Evolutionary conservation across 2,113 vertebrate genomes (phyloP).

Genomic region (Thalassarche chlororhynchos): DNA sequence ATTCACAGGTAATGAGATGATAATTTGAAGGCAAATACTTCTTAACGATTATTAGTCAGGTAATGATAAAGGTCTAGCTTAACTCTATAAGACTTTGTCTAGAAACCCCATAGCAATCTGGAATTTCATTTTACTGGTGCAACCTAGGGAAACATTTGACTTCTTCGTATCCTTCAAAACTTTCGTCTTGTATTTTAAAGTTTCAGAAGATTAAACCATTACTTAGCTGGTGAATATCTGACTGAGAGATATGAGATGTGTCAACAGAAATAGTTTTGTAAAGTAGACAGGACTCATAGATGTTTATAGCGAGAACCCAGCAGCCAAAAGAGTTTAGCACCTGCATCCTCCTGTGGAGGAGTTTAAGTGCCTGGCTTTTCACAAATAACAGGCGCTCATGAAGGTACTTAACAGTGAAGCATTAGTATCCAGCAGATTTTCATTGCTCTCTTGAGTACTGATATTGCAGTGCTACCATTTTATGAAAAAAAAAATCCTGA

Average conservation of each 20-base stretch:
- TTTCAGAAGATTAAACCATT: not conserved
- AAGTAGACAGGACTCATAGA: not conserved
- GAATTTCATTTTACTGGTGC: not conserved
- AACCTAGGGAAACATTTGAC: not conserved
- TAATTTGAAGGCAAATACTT: not conserved
- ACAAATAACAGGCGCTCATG: not conserved
- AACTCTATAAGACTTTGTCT: not conserved
- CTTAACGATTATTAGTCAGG: not conserved
- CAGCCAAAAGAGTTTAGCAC: not conserved
- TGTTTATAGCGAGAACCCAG: not conserved
- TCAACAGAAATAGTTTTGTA: not conserved
- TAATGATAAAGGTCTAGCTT: not conserved
- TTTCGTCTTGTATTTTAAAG: not conserved
- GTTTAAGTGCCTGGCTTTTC: not conserved
- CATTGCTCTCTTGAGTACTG: not conserved
- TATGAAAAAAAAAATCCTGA: not conserved
- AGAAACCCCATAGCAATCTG: not conserved
- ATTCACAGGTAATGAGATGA: not conserved
- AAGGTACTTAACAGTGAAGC: slow-evolving; percentile 2
- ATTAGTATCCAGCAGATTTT: not conserved
- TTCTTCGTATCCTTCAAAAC: not conserved
- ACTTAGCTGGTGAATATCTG: not conserved
- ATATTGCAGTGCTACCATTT: not conserved
- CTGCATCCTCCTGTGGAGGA: not conserved
- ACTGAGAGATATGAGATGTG: fast-evolving